Conservation (phyloP, 2,113 vertebrate genomes). For the Taurulus bubalis region DNA sequence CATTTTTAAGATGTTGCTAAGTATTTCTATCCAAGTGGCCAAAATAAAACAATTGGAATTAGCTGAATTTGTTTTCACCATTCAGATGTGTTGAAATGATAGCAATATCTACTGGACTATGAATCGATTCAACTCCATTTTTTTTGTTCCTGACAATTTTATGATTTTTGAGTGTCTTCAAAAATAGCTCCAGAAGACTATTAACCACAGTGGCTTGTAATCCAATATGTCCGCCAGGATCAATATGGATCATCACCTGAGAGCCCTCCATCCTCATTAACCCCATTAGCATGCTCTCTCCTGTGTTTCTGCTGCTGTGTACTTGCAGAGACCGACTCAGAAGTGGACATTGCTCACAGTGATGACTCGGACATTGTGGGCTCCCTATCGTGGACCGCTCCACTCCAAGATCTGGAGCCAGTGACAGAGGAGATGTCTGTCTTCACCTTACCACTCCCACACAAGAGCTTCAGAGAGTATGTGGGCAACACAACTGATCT, state of each 20-base stretch:
- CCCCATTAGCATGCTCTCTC: too few species aligned
- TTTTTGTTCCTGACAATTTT: background rate
- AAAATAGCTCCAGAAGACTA: background rate
- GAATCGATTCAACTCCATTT: too few species aligned
- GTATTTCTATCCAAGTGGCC: too few species aligned
- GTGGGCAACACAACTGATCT: slow-evolving; percentile 43
- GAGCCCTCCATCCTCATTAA: background rate
- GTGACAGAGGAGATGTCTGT: slow-evolving; percentile 20
- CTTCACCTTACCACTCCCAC: slow-evolving; percentile 52
- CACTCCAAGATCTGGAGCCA: slow-evolving; percentile 22
- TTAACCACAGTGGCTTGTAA: background rate
- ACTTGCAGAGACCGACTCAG: slow-evolving; percentile 45
- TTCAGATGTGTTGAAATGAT: background rate
- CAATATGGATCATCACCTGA: background rate
- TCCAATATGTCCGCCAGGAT: background rate
- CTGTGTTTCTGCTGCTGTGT: background rate
- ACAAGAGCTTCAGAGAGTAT: slow-evolving; percentile 78
- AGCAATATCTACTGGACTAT: too few species aligned
- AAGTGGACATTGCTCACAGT: slow-evolving; percentile 30
- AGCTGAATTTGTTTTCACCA: too few species aligned
- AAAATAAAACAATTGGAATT: too few species aligned
- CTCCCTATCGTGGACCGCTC: slow-evolving; percentile 46
- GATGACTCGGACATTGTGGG: slow-evolving; percentile 19
- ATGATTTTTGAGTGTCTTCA: background rate
- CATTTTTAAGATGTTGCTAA: too few species aligned